Evolutionary conservation across 2,888 invertebrate genomes (phyloP).

Genomic region (Callosobruchus maculatus): DNA sequence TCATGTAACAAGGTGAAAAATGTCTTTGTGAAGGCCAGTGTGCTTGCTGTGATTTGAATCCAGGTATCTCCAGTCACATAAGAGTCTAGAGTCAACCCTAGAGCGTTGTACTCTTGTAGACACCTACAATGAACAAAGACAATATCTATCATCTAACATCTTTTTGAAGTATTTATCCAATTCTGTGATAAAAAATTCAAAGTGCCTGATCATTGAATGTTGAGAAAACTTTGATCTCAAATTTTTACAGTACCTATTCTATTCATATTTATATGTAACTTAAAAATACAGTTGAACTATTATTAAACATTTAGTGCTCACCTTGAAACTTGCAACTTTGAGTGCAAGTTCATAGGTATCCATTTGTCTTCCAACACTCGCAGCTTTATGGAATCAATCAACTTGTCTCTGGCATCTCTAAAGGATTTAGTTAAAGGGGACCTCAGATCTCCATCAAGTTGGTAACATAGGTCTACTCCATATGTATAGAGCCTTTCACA

Average conservation of each 20-base stretch:
- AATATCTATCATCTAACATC: neutral
- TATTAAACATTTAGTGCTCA: constrained; percentile 22
- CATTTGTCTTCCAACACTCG: constrained; percentile 79
- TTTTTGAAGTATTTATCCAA: no score
- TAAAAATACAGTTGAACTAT: no score
- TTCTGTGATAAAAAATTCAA: no score
- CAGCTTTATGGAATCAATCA: constrained; percentile 76
- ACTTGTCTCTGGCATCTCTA: constrained; percentile 74
- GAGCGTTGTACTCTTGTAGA: constrained; percentile 65
- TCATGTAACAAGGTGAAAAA: constrained; percentile 72
- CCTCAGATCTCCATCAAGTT: constrained; percentile 81
- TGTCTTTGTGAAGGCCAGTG: constrained; percentile 74
- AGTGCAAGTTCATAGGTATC: constrained; percentile 77
- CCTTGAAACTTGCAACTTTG: constrained; percentile 48
- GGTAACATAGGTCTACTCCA: constrained; percentile 89
- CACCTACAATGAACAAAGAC: constrained; percentile 46
- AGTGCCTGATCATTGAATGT: no score
- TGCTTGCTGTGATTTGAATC: constrained; percentile 76
- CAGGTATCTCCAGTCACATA: constrained; percentile 65
- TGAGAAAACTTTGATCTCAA: no score
- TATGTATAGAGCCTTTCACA: constrained; percentile 62
- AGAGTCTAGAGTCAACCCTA: constrained; percentile 65
- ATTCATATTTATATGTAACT: no score
- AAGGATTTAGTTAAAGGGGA: constrained; percentile 73
- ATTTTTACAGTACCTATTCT: no score